Base-by-base conservation (phyloP, 1,140 invertebrate genomes). In the Ostrea denselamellosa region DNA sequence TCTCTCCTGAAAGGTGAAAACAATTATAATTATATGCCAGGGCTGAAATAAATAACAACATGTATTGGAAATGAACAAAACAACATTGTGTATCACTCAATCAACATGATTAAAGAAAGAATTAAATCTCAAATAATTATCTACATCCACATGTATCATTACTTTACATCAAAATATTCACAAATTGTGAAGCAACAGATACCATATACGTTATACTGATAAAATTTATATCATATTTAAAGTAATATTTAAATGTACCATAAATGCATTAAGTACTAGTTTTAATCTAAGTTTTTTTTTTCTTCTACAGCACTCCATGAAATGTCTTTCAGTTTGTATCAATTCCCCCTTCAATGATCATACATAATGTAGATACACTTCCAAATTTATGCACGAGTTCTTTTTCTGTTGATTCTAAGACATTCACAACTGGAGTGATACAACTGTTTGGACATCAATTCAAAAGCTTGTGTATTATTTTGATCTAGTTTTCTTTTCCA, bases 1-100 rank as follows among this genome's bases (percentile, higher is more conserved):
- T 34, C 68, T 77, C 68, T 25, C 68, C 68, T 77, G 68, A 77
- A 77, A 77, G 68, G 68, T 77, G 25, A 77, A 77, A 34, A 77
- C 22, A 68, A 4, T n/a, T 25, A 68, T 77, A 28, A 77, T 25
- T 10, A 77, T 12, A 28, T 5, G 5, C 34, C 12, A 77, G 28
- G 22, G 14, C 68, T 77, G 68, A 25, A 77, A 77, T 0, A 77
- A 77, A 77, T 77, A 77, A 34, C 68, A 34, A 77, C 68, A 77
- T 77, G 68, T 77, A 77, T 9, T 62, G 56, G 56, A 62, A 62
- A 62, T 62, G 17, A 62, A 62, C 56, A 62, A 62, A 62, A 62
- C 8, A 62, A 62, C n/a, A 17, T 62, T 62, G 17, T 62, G 56
- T 19, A 62, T 62, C 56, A 62, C n/a, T 62, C 56, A 17, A 62